Evolutionary conservation across 2,888 invertebrate genomes (phyloP).

Genomic region (Myathropa florea): DNA sequence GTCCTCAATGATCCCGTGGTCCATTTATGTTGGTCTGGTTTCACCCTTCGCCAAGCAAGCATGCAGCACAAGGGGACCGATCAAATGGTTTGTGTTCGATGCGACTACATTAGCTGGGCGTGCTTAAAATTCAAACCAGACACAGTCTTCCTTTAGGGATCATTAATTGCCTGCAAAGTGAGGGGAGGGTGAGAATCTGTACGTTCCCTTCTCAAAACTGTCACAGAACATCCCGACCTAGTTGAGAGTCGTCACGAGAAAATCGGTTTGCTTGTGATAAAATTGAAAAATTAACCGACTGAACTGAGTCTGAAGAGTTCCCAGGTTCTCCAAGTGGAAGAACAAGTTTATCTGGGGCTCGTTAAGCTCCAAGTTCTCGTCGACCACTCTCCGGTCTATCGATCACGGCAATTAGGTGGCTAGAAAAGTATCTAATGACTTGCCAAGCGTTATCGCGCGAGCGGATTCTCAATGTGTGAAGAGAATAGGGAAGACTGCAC

Average conservation of each 20-base stretch:
- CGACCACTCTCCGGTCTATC: background rate
- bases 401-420: constrained; percentile 6
- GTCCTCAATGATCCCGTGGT: background rate
- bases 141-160: background rate
- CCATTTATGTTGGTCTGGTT: background rate
- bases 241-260: background rate
- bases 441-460: background rate
- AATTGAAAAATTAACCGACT: background rate
- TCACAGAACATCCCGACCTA: background rate
- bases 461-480: background rate
- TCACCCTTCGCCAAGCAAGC: background rate
- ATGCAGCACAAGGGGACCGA: background rate
- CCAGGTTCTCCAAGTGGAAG: background rate
- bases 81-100: constrained; percentile 21
- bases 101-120: constrained; percentile 25
- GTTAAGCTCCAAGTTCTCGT: background rate
- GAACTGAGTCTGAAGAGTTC: background rate
- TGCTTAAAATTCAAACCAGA: background rate
- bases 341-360: background rate
- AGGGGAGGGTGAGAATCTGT: background rate
- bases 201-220: background rate
- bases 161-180: background rate
- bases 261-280: background rate
- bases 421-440: constrained; percentile 38
- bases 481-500: constrained; percentile 28